Evolutionary conservation across 1,140 invertebrate species (phyloP).

Genomic region (Polypedilum vanderplanki): DNA sequence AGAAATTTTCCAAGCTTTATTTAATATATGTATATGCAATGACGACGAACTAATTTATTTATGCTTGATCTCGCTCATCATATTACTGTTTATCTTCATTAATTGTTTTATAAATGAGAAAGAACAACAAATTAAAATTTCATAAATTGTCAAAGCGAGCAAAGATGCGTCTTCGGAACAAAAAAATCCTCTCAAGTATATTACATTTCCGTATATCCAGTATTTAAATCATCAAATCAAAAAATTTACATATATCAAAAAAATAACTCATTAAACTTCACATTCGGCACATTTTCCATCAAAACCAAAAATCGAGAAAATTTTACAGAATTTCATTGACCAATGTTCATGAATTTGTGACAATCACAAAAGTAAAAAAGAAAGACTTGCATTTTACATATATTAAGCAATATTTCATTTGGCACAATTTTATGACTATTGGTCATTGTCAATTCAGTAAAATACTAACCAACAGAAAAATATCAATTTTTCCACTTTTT

Average conservation of each 20-base stretch:
- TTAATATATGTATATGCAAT: no score
- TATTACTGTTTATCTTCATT: neutral
- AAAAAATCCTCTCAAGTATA: slow-evolving; percentile 41
- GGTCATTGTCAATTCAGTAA: slow-evolving; percentile 27
- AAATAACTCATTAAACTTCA: slow-evolving; percentile 24
- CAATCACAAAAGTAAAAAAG: neutral
- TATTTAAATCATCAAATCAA: slow-evolving; percentile 38
- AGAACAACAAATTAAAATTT: neutral
- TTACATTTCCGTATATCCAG: slow-evolving; percentile 46
- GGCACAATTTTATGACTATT: slow-evolving; percentile 20
- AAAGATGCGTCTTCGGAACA: neutral
- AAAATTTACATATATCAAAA: neutral
- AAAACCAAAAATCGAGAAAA: neutral
- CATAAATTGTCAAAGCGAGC: neutral
- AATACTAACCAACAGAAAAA: neutral
- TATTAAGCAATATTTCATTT: neutral
- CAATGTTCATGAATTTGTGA: slow-evolving; percentile 22
- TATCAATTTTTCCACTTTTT: slow-evolving; percentile 19
- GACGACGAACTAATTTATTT: no score
- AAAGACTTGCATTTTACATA: neutral
- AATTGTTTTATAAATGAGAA: neutral
- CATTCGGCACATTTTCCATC: slow-evolving; percentile 16
- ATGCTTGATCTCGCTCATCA: neutral
- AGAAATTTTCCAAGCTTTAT: neutral
- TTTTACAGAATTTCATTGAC: slow-evolving; percentile 25